phyloP scores from a whole-genome alignment of 1,140 invertebrate species.

The Eubasilissa regina region DNA sequence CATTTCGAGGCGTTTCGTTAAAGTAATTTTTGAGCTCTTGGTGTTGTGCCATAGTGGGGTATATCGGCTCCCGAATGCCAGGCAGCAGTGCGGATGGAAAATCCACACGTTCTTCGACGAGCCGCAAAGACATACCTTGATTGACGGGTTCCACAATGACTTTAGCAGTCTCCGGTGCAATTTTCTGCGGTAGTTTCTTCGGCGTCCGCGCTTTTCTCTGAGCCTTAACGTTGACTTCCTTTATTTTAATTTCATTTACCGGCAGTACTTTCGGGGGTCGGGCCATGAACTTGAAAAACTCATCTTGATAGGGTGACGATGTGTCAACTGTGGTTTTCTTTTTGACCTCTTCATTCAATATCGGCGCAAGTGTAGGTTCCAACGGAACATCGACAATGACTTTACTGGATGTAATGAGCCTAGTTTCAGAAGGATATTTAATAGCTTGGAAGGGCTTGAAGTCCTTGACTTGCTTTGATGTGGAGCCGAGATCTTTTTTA shows the following conservation, averaged over 20 bases:
- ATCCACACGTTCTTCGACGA: slow-evolving; percentile 5
- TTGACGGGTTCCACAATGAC: slow-evolving; percentile 22
- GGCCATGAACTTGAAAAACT: slow-evolving; percentile 55
- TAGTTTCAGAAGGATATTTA: slow-evolving; percentile 45
- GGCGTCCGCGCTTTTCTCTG: slow-evolving; percentile 41
- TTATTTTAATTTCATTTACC: too few relatives aligned
- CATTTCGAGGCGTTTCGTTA: neutral
- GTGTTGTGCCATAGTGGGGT: neutral
- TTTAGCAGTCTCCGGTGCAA: neutral
- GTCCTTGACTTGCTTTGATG: slow-evolving; percentile 17
- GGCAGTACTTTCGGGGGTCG: neutral
- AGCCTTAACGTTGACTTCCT: slow-evolving; percentile 13
- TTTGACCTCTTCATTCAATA: slow-evolving; percentile 11
- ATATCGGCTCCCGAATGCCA: slow-evolving; percentile 5
- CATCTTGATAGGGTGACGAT: slow-evolving; percentile 38
- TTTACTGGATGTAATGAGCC: neutral
- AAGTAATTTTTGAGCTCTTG: neutral
- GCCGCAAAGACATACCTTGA: neutral
- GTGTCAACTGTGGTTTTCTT: neutral
- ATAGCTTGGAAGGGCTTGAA: slow-evolving; percentile 51
- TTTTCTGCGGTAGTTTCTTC: slow-evolving; percentile 23
- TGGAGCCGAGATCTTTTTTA: too few relatives aligned
- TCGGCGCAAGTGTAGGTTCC: neutral
- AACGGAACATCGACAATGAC: neutral
- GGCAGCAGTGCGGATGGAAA: neutral